Percentiles rank a stretch among this genome's conserved stretches.
Conservation (phyloP, 2,888 invertebrate species). For the Caenorhabditis zanzibari region DNA sequence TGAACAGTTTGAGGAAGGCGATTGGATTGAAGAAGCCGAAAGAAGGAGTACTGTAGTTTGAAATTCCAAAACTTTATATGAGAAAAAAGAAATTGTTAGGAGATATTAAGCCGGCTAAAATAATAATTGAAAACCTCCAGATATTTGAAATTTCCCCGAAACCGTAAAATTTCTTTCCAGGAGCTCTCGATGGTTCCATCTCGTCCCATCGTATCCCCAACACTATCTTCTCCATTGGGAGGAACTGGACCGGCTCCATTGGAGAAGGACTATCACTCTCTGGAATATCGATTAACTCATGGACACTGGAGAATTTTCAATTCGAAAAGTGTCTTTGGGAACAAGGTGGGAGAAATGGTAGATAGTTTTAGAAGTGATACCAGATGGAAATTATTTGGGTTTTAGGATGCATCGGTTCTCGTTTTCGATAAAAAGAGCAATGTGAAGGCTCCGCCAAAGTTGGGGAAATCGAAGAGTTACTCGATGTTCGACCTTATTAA, state of each 20-base stretch:
- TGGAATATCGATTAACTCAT: conserved; percentile 62
- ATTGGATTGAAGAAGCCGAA: conserved; percentile 44
- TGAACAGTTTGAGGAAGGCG: conserved; percentile 53
- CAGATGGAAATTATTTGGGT: not conserved
- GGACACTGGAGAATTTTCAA: conserved; percentile 78
- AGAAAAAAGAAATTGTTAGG: too few species aligned
- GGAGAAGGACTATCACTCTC: conserved; percentile 70
- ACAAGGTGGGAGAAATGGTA: conserved; percentile 65
- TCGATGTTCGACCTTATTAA: conserved; percentile 78
- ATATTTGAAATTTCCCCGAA: not conserved
- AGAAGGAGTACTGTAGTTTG: conserved; percentile 19
- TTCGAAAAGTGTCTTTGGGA: conserved; percentile 75
- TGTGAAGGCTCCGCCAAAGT: conserved; percentile 80
- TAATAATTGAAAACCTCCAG: too few species aligned
- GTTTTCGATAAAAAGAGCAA: conserved; percentile 81
- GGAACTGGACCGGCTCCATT: conserved; percentile 62
- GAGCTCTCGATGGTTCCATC: conserved; percentile 73
- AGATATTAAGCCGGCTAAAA: too few species aligned
- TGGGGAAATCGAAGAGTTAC: conserved; percentile 81
- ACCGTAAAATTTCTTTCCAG: conserved; percentile 57
- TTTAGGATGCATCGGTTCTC: conserved; percentile 79
- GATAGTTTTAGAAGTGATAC: not conserved
- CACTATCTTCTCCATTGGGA: conserved; percentile 62
- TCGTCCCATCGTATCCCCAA: conserved; percentile 71
- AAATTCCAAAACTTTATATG: not conserved